Evolutionary conservation across 2,888 invertebrate genomes (phyloP).

Genomic region (Tipula lateralis): DNA sequence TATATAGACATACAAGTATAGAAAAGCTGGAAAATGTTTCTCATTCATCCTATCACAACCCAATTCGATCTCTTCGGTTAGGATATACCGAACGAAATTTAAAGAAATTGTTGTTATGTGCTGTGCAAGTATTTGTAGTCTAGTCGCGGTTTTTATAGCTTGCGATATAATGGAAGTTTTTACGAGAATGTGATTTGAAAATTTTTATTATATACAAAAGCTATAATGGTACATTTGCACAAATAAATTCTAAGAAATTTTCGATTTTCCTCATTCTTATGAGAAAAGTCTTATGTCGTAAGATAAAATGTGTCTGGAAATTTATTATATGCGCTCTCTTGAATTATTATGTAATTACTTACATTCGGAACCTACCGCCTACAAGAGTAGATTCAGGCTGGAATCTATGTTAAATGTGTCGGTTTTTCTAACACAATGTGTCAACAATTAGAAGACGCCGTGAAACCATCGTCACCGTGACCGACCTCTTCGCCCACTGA

Average conservation of each 20-base stretch:
- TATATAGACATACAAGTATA: background rate
- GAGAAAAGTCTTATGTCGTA: background rate
- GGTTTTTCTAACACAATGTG: too few relatives aligned
- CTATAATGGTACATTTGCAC: background rate
- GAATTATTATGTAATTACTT: too few relatives aligned
- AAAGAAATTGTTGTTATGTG: background rate
- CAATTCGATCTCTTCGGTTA: background rate
- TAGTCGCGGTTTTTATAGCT: background rate
- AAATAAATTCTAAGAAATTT: background rate
- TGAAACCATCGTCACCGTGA: too few relatives aligned
- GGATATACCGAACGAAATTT: slow-evolving; percentile 11
- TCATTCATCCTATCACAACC: background rate
- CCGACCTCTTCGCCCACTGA: too few relatives aligned
- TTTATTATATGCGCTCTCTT: too few relatives aligned
- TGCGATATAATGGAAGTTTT: background rate
- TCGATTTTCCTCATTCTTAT: background rate
- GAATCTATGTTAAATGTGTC: too few relatives aligned
- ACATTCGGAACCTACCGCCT: too few relatives aligned
- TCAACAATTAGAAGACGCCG: too few relatives aligned
- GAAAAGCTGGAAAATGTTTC: background rate
- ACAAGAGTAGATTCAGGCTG: too few relatives aligned
- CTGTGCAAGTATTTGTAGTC: background rate
- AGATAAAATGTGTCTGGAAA: background rate
- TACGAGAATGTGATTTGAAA: background rate
- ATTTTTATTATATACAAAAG: background rate